phyloP scores from a whole-genome alignment of 2,797 vertebrate species.

The Caiman crocodilus region DNA sequence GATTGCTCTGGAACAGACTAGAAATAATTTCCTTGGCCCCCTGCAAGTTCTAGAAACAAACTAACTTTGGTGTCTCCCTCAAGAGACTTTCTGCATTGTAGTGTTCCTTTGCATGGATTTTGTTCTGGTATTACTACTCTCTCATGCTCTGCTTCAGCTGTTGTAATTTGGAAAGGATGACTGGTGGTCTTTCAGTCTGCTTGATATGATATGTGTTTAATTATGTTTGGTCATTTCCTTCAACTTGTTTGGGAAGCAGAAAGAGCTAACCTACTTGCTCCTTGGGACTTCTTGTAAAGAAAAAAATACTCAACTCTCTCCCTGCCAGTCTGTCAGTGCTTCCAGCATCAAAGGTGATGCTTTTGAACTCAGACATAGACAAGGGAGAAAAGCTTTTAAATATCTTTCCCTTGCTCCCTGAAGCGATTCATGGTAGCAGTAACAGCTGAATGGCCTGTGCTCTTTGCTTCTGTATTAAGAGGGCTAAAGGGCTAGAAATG shows the following conservation, averaged over 20 bases:
- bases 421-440: not conserved
- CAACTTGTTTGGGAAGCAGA: not conserved
- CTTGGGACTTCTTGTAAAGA: not conserved
- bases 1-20: rapidly evolving
- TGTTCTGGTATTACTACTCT: not conserved
- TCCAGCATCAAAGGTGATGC: not conserved
- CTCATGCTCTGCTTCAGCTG: not conserved
- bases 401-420: not conserved
- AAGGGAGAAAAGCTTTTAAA: not conserved
- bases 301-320: not conserved
- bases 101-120: not conserved
- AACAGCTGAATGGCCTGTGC: not conserved
- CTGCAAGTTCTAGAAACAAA: slow-evolving; percentile 12
- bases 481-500: not conserved
- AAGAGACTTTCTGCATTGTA: not conserved
- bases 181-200: not conserved
- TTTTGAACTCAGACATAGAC: not conserved
- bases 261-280: not conserved
- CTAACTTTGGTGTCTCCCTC: not conserved
- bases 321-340: not conserved
- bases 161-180: not conserved
- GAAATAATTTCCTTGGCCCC: not conserved
- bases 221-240: not conserved
- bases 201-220: not conserved
- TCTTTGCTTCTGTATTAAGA: not conserved